Base-by-base conservation (phyloP, 2,888 invertebrate genomes). In the Morpho achilles region DNA sequence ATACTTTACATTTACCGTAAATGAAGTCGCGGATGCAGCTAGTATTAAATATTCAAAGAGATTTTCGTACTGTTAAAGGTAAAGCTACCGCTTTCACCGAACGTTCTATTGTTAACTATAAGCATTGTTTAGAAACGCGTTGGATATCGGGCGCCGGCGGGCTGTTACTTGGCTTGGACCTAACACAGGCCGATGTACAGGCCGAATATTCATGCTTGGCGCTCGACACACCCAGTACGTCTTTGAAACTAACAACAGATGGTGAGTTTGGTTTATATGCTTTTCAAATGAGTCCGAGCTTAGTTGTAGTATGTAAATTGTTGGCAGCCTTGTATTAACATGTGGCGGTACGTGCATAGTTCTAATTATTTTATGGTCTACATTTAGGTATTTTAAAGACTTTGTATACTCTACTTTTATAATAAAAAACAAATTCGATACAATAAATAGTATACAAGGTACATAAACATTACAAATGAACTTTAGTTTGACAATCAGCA, bases 161-260 rank as follows among this genome's bases (percentile, higher is more conserved):
- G 3, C 61, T 88, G 42, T 71, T 89, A 8, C 75, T 89, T 44
- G 88, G 88, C 7, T 69, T 82, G 46, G 88, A 88, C 61, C 63
- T 90, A 60, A 87, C 85, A 1, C 87, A 87, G 63, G 85, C 87
- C 0, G 90, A 90, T 58, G 70, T 88, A 45, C 84, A 88, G 61
- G 88, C 89, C 0, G 87, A 89, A 69, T 90, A 88, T 70, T 77
- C 89, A 23, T 90, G 90, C 61, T 69, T 89, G 16, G 86, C 84
- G 3, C 69, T 87, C 6, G 85, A 87, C 65, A 78, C 81, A 41
- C 79, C 81, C 0, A 88, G 87, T 61, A 75, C 78, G 8, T 65
- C 83, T 10, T 63, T 86, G 47, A 87, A 84, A 69, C 79, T 89
- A 32, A 86, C 88, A 8, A 84, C 86, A 56, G 88, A 89, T 73